phyloP scores from a whole-genome alignment of 2,113 vertebrate genomes.

The Lycocorax pyrrhopterus region DNA sequence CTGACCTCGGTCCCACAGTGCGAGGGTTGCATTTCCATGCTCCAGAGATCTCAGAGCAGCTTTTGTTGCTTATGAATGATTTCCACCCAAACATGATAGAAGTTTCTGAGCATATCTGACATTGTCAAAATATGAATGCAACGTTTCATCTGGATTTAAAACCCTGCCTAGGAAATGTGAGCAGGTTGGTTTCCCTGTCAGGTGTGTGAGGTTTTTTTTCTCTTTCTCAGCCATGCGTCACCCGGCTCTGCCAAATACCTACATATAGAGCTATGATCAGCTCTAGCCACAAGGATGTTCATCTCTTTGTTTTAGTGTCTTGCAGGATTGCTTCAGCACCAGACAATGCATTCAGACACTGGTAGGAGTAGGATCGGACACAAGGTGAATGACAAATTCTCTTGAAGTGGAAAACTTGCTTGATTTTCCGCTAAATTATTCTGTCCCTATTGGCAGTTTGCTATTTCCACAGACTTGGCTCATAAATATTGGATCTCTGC shows the following conservation, averaged over 20 bases:
- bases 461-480: constrained; percentile 63
- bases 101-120: not conserved
- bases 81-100: not conserved
- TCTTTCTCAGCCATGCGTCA: not conserved
- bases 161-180: not conserved
- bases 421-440: constrained; percentile 46
- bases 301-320: not conserved
- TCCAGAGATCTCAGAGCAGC: not conserved
- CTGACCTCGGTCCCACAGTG: not conserved
- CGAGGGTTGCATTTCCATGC: not conserved
- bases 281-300: not conserved
- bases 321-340: not conserved
- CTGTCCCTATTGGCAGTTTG: constrained; percentile 39
- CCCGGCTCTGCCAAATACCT: not conserved
- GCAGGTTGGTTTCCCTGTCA: not conserved
- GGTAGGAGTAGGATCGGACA: not conserved
- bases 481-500: constrained; percentile 62
- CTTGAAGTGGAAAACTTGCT: constrained; percentile 21
- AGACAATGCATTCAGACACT: not conserved
- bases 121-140: not conserved
- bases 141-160: not conserved
- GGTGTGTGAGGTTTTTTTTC: not conserved
- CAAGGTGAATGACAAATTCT: constrained; percentile 14
- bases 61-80: not conserved
- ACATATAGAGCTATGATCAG: not conserved